Evolutionary conservation across 2,888 invertebrate genomes (phyloP).

Genomic region (Boloria euphrosyne): DNA sequence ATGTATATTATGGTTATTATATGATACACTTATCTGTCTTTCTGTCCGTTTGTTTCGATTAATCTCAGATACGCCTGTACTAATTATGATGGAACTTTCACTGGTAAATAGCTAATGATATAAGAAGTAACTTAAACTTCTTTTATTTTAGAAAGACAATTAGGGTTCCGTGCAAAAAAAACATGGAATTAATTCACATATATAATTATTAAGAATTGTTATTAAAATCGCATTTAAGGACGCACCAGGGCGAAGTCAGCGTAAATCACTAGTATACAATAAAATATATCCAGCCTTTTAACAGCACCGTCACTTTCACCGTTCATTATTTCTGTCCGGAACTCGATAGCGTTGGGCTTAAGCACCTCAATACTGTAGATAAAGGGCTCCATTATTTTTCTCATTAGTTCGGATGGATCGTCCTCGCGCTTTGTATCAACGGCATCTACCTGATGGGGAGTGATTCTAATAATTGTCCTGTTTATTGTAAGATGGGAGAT

Average conservation of each 20-base stretch:
- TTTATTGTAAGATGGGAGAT: constrained; percentile 10
- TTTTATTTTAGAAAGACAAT: too few relatives aligned
- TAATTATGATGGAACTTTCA: too few relatives aligned
- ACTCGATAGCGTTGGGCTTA: constrained; percentile 41
- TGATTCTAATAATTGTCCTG: constrained; percentile 17
- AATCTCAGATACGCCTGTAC: too few relatives aligned
- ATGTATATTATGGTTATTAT: too few relatives aligned
- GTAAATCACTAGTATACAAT: background rate
- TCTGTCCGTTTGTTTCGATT: too few relatives aligned
- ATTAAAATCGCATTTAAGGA: too few relatives aligned
- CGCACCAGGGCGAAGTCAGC: background rate
- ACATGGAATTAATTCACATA: too few relatives aligned
- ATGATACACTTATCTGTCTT: too few relatives aligned
- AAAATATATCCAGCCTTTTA: constrained; percentile 4
- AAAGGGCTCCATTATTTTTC: constrained; percentile 54
- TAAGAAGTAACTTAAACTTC: too few relatives aligned
- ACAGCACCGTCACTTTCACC: constrained; percentile 12
- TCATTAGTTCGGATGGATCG: constrained; percentile 47
- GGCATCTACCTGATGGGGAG: constrained; percentile 26
- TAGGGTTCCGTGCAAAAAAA: too few relatives aligned
- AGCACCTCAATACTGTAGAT: constrained; percentile 43
- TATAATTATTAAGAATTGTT: too few relatives aligned
- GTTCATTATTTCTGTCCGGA: constrained; percentile 23
- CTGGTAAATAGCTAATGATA: too few relatives aligned
- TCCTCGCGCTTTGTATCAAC: constrained; percentile 29